A percentile compares a stretch with the other conserved stretches of the same genome.
Evolutionary conservation across 2,797 vertebrate species (phyloP).

Genomic region (Nyctalus aviator): DNA sequence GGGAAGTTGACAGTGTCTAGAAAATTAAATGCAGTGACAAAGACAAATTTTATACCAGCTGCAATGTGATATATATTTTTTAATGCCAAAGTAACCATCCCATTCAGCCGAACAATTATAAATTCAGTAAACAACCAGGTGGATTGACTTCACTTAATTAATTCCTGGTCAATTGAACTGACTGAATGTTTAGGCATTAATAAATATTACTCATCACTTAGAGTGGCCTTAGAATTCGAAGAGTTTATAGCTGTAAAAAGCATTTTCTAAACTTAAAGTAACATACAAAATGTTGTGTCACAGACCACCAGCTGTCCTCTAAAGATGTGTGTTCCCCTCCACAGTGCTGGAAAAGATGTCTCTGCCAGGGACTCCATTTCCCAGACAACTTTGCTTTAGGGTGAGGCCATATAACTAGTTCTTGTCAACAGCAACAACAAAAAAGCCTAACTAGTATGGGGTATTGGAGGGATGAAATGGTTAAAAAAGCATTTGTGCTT

Average conservation of each 20-base stretch:
- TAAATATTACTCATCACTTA: not conserved
- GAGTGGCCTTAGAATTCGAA: constrained; percentile 30
- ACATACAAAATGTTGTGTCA: not conserved
- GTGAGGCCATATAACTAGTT: not conserved
- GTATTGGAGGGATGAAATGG: not conserved
- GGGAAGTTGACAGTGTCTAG: not conserved
- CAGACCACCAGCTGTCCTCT: not conserved
- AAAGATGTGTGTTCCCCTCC: not conserved
- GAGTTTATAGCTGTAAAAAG: not conserved
- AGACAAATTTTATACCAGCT: constrained; percentile 44
- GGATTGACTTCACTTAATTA: not conserved
- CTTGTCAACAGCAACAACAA: not conserved
- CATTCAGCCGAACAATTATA: not conserved
- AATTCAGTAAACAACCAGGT: not conserved
- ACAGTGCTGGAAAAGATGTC: not conserved
- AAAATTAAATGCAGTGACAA: constrained; percentile 56
- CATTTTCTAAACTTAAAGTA: constrained; percentile 16
- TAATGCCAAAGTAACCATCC: not conserved
- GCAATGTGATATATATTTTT: not conserved
- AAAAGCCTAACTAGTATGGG: not conserved
- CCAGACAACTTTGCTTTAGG: not conserved
- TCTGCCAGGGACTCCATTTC: not conserved
- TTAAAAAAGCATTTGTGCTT: not conserved
- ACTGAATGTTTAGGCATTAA: not conserved
- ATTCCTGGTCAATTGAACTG: not conserved